Conservation (phyloP, 2,888 invertebrate genomes). For the Didymodactylos carnosus region DNA sequence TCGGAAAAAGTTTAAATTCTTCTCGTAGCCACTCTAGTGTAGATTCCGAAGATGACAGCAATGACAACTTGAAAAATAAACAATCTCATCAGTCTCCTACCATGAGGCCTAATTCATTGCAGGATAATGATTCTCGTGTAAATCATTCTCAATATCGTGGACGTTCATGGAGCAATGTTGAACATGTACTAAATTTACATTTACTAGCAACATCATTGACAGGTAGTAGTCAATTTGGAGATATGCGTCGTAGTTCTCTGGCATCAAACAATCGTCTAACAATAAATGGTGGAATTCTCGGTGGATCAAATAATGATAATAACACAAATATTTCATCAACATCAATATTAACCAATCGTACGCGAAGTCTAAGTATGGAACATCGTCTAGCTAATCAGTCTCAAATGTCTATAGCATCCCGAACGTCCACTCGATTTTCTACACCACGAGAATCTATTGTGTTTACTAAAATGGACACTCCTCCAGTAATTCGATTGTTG, state of each 20-base stretch:
- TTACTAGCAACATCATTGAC: no score
- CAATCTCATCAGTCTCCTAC: no score
- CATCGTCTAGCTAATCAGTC: slow-evolving; percentile 11
- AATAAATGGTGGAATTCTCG: slow-evolving; percentile 31
- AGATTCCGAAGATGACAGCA: background rate
- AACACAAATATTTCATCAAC: slow-evolving; percentile 96
- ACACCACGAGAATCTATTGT: slow-evolving; percentile 12
- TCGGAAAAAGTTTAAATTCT: background rate
- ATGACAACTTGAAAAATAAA: no score
- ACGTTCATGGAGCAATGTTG: no score
- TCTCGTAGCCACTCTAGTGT: background rate
- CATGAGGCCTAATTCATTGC: no score
- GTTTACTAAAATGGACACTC: slow-evolving; percentile 3
- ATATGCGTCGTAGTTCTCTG: no score
- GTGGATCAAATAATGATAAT: slow-evolving; percentile 74
- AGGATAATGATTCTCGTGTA: no score
- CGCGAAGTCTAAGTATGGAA: slow-evolving; percentile 4
- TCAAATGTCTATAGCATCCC: slow-evolving; percentile 10
- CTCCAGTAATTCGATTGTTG: background rate
- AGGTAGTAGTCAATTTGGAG: no score
- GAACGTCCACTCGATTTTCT: background rate
- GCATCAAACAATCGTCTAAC: background rate
- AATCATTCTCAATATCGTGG: no score
- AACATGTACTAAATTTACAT: no score
- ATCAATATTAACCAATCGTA: slow-evolving; percentile 62